Base-by-base conservation (phyloP, 1,140 invertebrate genomes). In the Bombus soroeensis region DNA sequence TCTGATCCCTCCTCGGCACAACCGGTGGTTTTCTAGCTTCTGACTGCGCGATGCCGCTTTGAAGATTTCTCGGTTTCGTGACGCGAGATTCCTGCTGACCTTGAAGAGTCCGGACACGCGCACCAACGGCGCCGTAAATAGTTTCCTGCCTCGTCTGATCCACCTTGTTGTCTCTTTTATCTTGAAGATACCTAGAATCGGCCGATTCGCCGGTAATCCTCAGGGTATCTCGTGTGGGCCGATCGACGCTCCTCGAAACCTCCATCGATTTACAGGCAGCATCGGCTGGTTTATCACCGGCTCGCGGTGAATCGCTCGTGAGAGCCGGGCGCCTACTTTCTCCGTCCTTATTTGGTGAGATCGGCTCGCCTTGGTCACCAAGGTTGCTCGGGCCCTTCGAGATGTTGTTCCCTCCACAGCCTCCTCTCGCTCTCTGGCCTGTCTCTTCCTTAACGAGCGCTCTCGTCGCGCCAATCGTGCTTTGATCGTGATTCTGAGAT, bases 291-390 rank as follows among this genome's bases (percentile, higher is more conserved):
- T 88, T 90, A 85, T 85, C 89, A 57, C 77, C 80, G 53, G 66
- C 72, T 74, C 64, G 85, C 76, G 73, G 53, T 57, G 83, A 78
- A 83, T 74, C 86, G 83, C 71, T 74, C 83, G 87, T 53, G 87
- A 83, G 87, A 85, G 80, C 77, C 75, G 86, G 76, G 53, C 88
- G 91, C 85, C 92, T 89, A 91, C 92, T 93, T 92, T 93, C 92
- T 89, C 92, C 89, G 74, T 91, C 91, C 92, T 93, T 93, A 92
- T 93, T 93, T 93, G 89, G 89, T 34, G 90, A 89, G 90, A 92
- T 89, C 87, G 90, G 59, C n/a, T 87, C 83, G 78, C 66, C 86
- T 87, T 83, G 88, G 84, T 75, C 77, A 70, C 74, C 84, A 81
- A 87, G 90, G 72, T 85, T 84, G 71, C 70, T 64, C 70, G 70